A percentile compares a stretch with the other conserved stretches of the same genome.
phyloP scores from a whole-genome alignment of 2,797 vertebrate species.

The Periparus ater region DNA sequence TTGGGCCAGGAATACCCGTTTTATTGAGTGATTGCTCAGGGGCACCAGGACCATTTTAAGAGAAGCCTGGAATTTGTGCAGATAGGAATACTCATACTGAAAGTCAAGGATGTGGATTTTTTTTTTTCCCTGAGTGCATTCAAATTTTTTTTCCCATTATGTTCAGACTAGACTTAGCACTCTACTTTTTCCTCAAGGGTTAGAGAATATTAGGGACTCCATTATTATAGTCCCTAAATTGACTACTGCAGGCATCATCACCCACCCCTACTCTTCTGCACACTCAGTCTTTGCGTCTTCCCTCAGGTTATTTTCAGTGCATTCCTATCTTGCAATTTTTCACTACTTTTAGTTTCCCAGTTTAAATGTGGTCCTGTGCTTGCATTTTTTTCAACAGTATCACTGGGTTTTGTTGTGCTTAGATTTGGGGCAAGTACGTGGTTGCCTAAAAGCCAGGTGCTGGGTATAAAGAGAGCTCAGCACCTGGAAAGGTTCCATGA shows the following conservation, averaged over 20 bases:
- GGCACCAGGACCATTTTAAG: background rate
- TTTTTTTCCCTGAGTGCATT: background rate
- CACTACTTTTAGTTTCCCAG: background rate
- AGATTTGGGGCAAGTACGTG: background rate
- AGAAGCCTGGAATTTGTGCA: background rate
- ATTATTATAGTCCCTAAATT: background rate
- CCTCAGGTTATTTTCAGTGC: background rate
- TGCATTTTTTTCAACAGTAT: background rate
- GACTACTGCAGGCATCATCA: background rate
- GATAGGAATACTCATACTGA: background rate
- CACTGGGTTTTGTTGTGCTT: background rate
- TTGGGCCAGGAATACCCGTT: background rate
- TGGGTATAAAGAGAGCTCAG: background rate
- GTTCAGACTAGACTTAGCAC: background rate
- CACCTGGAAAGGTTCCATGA: background rate
- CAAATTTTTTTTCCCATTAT: background rate
- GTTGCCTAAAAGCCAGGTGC: background rate
- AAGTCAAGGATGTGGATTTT: background rate
- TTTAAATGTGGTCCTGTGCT: accelerated
- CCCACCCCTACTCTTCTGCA: background rate
- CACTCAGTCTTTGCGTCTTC: background rate
- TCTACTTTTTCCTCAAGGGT: background rate
- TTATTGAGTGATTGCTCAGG: background rate
- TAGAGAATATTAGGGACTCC: background rate
- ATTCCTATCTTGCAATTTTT: background rate